These are phyloP conservation scores for Ornithorhynchus anatinus DNA, from an alignment of 2,113 vertebrate species.

Conservation along the genomic window DNA sequence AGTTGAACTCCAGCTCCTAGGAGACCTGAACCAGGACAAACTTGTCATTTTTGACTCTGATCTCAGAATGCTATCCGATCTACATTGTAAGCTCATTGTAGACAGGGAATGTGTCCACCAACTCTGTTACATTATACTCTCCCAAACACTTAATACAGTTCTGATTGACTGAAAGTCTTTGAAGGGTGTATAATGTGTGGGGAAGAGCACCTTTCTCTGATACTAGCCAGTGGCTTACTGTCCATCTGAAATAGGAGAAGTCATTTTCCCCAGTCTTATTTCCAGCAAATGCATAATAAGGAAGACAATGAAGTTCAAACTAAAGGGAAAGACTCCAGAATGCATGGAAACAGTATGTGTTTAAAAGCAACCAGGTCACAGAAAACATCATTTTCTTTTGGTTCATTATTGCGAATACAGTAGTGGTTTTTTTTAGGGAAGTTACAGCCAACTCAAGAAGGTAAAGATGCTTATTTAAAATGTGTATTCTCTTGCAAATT, in stretches of 20 bases:
- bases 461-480: background rate
- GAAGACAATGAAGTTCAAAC: background rate
- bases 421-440: background rate
- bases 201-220: background rate
- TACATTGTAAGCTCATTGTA: too few species aligned
- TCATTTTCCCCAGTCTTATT: background rate
- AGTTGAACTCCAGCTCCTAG: too few species aligned
- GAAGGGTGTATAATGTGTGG: background rate
- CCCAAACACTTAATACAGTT: too few species aligned
- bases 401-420: background rate
- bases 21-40: too few species aligned
- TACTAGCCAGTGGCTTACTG: background rate
- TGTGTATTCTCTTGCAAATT: too few species aligned
- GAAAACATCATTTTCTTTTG: slow-evolving; percentile 11
- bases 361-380: background rate
- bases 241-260: background rate
- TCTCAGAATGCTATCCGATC: too few species aligned
- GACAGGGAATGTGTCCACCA: too few species aligned
- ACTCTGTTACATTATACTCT: too few species aligned
- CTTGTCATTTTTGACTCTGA: too few species aligned
- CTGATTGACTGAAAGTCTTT: too few species aligned
- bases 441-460: background rate
- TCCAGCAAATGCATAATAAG: background rate
- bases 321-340: background rate
- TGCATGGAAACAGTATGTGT: slow-evolving; percentile 12